Conservation (phyloP, 2,797 vertebrate species). For the Parauchenoglanis ngamensis region DNA sequence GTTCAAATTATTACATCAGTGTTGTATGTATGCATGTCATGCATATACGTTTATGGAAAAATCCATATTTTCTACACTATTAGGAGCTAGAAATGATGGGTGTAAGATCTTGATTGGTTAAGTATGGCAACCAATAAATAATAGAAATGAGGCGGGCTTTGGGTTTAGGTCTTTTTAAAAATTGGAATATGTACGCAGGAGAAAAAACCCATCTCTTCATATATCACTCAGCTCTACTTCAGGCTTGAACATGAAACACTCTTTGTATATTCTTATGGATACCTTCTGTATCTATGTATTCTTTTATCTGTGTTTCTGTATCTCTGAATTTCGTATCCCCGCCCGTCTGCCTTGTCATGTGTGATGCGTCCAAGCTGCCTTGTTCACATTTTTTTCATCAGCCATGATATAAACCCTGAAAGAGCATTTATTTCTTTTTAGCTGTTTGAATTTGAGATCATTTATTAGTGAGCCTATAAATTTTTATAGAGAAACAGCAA, state of each 20-base stretch:
- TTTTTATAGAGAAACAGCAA: not conserved
- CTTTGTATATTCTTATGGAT: not conserved
- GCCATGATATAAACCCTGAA: not conserved
- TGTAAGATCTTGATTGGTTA: not conserved
- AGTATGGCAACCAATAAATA: not conserved
- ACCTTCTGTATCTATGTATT: not conserved
- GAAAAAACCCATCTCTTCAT: too few species aligned
- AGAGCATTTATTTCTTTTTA: not conserved
- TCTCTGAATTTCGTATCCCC: not conserved
- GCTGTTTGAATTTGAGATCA: not conserved
- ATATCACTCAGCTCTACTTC: not conserved
- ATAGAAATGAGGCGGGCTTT: not conserved
- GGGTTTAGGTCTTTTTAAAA: not conserved
- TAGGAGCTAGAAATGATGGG: not conserved
- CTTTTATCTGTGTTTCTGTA: not conserved
- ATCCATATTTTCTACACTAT: not conserved
- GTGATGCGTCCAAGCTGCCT: slow-evolving; percentile 2
- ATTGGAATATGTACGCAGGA: not conserved
- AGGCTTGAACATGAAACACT: not conserved
- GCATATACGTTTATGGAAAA: not conserved
- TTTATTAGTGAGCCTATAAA: too few species aligned
- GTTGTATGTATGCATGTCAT: not conserved
- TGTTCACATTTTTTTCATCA: not conserved
- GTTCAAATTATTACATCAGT: not conserved
- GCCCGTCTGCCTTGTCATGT: not conserved